Base-by-base conservation (phyloP, 2,888 invertebrate species). In the Plebejus argus region DNA sequence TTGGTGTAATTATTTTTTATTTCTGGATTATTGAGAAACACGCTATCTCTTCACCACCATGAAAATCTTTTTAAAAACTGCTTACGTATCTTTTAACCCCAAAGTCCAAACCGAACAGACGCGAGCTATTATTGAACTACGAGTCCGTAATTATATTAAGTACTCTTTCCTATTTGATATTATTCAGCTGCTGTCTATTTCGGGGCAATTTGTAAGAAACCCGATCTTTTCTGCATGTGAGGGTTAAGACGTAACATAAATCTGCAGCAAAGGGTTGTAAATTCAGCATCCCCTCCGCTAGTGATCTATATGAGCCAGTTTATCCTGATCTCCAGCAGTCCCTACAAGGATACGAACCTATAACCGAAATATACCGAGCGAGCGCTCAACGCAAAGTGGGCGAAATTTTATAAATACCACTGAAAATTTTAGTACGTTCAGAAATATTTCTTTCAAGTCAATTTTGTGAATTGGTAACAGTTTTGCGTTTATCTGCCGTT, bases 191-290 rank as follows among this genome's bases (percentile, higher is more conserved):
- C 77, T 58, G 78, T 88, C 88, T 91, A 91, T 92, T 91, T 90
- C 85, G 81, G 87, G 81, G 83, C 87, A 87, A 91, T 92, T 91
- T 91, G 91, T 91, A 91, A 92, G 92, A 91, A 92, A 92, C 89
- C 77, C 81, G 83, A 84, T 84, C 82, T 81, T 82, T 82, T 83
- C 83, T 82, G 83, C 83, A 83, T 82, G 81, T 89, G 89, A 86
- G 89, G 90, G 89, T 88, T 88, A 88, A 86, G 88, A 89, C 91
- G 90, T 88, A 90, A 82, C 83, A 84, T 93, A 93, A 93, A 93
- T 93, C 92, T 90, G 90, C 84, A 82, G 83, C 84, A 91, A 92
- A 92, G 93, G 93, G 93, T 93, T 92, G 93, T 93, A 93, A 93
- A 93, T 93, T 89, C 87, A 86, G 81, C 83, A 87, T 87, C 90